Evolutionary conservation across 2,797 vertebrate genomes (phyloP), one percentile per base, ranked within the genome.

Genomic region (Epinephelus coioides): DNA sequence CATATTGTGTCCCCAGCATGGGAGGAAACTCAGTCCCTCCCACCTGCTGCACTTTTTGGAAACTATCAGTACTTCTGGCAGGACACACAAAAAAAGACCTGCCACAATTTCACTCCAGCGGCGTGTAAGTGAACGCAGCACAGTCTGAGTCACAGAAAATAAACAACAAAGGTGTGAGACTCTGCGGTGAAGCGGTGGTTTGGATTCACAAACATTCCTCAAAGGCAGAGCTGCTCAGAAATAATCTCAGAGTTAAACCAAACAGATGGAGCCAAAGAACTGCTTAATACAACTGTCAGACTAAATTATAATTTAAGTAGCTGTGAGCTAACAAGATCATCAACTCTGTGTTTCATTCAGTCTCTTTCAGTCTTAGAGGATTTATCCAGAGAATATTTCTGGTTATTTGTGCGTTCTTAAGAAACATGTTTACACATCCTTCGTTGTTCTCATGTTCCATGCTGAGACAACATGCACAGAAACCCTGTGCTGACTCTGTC

Each of bases 31-130:
- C 74, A 46, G 50, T 49, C 7, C 63, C 54, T 18, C 18, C 67
- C 66, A 69, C 76, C 73, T 73, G 78, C 83, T 73, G 78, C 63
- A 44, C 11, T 12, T 62, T 40, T 62, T 43, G 74, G 55, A 66
- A 53, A 54, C 11, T 6, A 55, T n/a, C 53, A 10, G 34, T 40
- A 17, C 7, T 69, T 73, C 57, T 68, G 44, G 30, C 64, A 74
- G 64, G 15, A 80, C 55, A 64, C 46, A 6, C 6, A n/a, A 46
- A 46, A 15, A 15, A 2, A 40, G 21, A 21, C 40, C 9, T 8
- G 25, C 19, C 23, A 38, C 11, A 19, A 12, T 43, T 15, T 30
- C 25, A 44, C 6, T 47, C 53, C 8, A 3, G 2, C 30, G 8
- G 3, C 3, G 5, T 11, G 2, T 5, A 30, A 27, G 64, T 44